Base-by-base conservation (phyloP, 2,113 vertebrate species). In the Colaptes auratus region DNA sequence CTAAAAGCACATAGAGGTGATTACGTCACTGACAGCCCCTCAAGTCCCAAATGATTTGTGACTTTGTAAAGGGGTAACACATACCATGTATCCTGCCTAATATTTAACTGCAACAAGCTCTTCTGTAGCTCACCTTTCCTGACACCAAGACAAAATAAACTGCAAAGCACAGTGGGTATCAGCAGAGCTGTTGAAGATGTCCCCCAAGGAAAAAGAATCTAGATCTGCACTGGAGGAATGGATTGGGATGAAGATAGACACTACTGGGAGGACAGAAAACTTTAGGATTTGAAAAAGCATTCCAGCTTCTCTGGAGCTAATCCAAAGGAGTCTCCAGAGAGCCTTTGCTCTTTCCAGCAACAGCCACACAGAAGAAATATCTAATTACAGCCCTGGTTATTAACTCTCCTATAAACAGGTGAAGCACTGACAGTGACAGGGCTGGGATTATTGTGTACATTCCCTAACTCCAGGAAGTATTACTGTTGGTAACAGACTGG, bases 311-410 rank as follows among this genome's bases (percentile, higher is more conserved):
- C 78, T 3, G 4, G 60, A 90, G 48, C 31, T 86, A 74, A 86
- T 72, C 91, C 83, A 82, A 79, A 84, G 36, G 6, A 61, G 14
- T 66, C 83, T 81, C 85, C 8, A 6, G 66, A 79, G 82, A 88
- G 19, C 3, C 52, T 91, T 25, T 86, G 77, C 39, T 93, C 93
- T 79, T 93, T 95, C 72, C 58, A 89, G 69, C 65, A 95, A 94
- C 31, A 80, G 36, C 55, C 21, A 3, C 70, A 81, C 8, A 75
- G 72, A 36, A 80, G 35, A 92, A 81, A 27, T 48, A 86, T 82
- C 55, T 56, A 88, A 52, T 73, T 84, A 92, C 35, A 76, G 46
- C 65, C 72, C 28, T 15, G 9, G 23, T 59, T 60, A 58, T 67
- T 53, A 86, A 70, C 59, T 69, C 70, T 70, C 58, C 59, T 65